These are phyloP conservation scores for Turnix velox DNA, from an alignment of 2,113 vertebrate genomes.

Conservation along the genomic window DNA sequence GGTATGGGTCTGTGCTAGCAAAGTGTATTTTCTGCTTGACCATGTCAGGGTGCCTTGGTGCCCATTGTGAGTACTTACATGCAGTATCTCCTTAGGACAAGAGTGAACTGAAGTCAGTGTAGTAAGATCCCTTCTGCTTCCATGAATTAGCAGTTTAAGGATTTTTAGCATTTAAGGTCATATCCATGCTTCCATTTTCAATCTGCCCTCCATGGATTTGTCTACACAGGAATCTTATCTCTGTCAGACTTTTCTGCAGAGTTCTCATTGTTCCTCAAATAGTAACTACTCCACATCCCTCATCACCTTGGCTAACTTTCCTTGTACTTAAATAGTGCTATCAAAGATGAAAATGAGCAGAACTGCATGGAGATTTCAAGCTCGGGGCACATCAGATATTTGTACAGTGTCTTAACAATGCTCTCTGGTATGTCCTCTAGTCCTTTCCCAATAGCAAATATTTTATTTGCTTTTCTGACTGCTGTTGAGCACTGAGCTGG, in stretches of 20 bases:
- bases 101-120: not conserved
- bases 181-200: not conserved
- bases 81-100: not conserved
- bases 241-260: not conserved
- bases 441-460: not conserved
- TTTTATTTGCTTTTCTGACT: not conserved
- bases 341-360: not conserved
- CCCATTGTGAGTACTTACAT: not conserved
- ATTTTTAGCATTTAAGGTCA: fast-evolving
- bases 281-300: fast-evolving
- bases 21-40: not conserved
- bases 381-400: not conserved
- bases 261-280: not conserved
- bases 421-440: not conserved
- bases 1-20: fast-evolving
- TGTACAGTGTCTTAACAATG: not conserved
- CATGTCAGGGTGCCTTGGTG: not conserved
- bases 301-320: not conserved
- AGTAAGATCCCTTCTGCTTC: not conserved
- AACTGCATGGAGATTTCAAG: not conserved
- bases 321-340: not conserved
- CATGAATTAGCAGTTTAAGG: not conserved
- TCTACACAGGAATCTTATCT: fast-evolving
- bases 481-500: not conserved
- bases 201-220: not conserved